Percentiles rank a stretch among this genome's conserved stretches.
Evolutionary conservation across 2,113 vertebrate species (phyloP).

Genomic region (Amazona guildingii): DNA sequence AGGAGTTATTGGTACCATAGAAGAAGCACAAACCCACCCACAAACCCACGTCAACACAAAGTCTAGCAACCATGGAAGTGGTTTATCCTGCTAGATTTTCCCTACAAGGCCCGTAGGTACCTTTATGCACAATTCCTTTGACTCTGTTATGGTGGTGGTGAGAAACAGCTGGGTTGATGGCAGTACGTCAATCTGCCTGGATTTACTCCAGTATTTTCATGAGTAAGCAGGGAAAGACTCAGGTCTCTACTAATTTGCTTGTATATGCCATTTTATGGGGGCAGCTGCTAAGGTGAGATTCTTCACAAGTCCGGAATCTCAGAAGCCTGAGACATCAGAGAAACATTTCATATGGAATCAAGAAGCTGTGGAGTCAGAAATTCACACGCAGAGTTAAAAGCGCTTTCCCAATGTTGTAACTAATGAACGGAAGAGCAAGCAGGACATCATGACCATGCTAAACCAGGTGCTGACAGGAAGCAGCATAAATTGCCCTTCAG

Average conservation of each 20-base stretch:
- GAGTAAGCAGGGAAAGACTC: background rate
- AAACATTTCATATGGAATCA: background rate
- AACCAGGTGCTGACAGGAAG: background rate
- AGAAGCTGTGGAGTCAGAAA: background rate
- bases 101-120: background rate
- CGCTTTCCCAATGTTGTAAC: background rate
- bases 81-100: background rate
- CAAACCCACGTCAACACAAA: background rate
- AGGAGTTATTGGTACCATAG: background rate
- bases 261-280: background rate
- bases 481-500: background rate
- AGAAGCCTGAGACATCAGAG: background rate
- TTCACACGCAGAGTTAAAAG: background rate
- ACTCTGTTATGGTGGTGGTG: background rate
- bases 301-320: conserved; percentile 10
- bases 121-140: background rate
- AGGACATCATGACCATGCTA: background rate
- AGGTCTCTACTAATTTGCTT: background rate
- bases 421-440: background rate
- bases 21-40: background rate
- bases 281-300: conserved; percentile 17
- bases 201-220: background rate
- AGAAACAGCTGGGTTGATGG: background rate
- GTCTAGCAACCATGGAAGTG: background rate
- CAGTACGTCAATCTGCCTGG: background rate